A percentile compares a stretch with the other conserved stretches of the same genome.
Conservation (phyloP, 35 echinoderm and acorn worm genomes). For the Apostichopus californicus region DNA sequence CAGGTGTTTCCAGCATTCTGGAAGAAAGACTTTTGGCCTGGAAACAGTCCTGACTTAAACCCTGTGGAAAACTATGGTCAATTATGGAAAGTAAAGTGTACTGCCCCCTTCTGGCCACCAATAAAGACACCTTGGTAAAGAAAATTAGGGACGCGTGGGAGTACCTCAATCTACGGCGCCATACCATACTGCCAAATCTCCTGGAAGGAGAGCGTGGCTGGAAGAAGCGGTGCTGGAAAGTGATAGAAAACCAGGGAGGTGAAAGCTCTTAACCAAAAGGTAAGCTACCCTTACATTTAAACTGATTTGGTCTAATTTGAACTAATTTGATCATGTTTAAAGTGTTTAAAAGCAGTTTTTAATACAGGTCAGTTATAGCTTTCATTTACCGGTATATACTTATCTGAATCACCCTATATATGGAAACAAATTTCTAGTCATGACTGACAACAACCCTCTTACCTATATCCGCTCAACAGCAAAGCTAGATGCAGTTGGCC, state of each 20-base stretch:
- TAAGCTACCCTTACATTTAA: too few relatives aligned
- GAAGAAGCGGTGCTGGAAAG: constrained; percentile 35
- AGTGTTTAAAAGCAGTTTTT: too few relatives aligned
- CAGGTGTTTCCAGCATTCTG: constrained; percentile 49
- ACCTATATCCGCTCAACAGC: neutral
- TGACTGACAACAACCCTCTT: neutral
- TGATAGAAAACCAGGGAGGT: constrained; percentile 25
- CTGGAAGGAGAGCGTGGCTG: constrained; percentile 25
- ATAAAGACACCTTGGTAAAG: constrained; percentile 44
- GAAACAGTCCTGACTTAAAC: constrained; percentile 54
- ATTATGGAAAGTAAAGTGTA: constrained; percentile 59
- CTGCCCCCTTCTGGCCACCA: constrained; percentile 58
- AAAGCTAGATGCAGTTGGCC: neutral
- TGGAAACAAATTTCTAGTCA: neutral
- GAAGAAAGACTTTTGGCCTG: constrained; percentile 52
- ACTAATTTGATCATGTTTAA: too few relatives aligned
- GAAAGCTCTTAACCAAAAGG: neutral
- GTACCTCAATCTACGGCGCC: constrained; percentile 2
- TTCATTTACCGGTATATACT: too few relatives aligned
- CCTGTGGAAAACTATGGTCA: constrained; percentile 60
- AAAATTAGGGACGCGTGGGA: constrained; percentile 63
- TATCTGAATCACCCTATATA: too few relatives aligned
- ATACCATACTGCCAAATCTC: constrained; percentile 19
- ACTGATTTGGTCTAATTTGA: too few relatives aligned
- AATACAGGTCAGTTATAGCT: too few relatives aligned